These are phyloP conservation scores for Oscheius onirici DNA, from an alignment of 2,888 invertebrate species.

Conservation along the genomic window DNA sequence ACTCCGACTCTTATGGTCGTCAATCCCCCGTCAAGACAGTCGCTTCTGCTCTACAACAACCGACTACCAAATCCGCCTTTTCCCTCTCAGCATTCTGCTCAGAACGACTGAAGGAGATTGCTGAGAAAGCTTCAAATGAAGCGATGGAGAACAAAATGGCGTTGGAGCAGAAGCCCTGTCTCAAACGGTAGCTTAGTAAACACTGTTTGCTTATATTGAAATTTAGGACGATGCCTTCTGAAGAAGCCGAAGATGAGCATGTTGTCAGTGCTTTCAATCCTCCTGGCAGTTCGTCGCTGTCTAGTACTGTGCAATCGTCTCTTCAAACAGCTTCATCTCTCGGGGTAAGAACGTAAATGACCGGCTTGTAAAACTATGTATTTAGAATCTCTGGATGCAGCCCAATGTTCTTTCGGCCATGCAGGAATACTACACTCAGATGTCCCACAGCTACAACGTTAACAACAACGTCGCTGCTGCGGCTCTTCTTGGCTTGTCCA, in stretches of 20 bases:
- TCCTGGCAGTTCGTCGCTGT: constrained; percentile 32
- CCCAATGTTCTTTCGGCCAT: constrained; percentile 65
- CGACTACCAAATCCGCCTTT: constrained; percentile 55
- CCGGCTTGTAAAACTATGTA: background rate
- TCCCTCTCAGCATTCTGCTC: constrained; percentile 64
- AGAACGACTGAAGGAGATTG: constrained; percentile 67
- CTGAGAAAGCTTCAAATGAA: constrained; percentile 58
- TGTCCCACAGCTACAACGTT: constrained; percentile 42
- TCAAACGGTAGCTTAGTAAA: constrained; percentile 11
- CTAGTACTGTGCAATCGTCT: constrained; percentile 9
- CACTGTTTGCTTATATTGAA: background rate
- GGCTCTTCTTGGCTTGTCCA: constrained; percentile 56
- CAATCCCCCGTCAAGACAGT: constrained; percentile 20
- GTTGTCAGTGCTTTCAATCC: constrained; percentile 55
- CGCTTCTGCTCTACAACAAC: constrained; percentile 26
- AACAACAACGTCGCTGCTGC: constrained; percentile 56
- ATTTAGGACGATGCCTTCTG: constrained; percentile 41
- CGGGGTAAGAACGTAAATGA: constrained; percentile 17
- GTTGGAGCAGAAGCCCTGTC: constrained; percentile 5
- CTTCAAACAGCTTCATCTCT: constrained; percentile 19
- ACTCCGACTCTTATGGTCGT: constrained; percentile 39
- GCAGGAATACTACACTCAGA: constrained; percentile 67
- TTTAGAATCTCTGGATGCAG: constrained; percentile 62
- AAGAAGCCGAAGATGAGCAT: constrained; percentile 60
- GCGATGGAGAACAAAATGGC: constrained; percentile 43